Evolutionary conservation across 2,888 invertebrate genomes (phyloP).

Genomic region (Tethea ocularis): DNA sequence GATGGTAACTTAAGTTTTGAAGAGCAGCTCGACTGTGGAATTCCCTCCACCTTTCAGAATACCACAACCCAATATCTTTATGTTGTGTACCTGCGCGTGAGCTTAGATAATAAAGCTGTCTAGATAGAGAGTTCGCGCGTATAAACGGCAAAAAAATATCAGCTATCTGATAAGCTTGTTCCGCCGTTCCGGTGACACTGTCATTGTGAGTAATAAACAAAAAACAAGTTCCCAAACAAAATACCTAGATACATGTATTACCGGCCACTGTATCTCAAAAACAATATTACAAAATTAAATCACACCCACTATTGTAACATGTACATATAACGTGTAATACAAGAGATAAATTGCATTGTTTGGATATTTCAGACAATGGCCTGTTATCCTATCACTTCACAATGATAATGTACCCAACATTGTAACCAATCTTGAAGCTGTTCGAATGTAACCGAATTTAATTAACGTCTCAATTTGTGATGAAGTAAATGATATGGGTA

Average conservation of each 20-base stretch:
- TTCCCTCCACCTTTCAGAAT: background rate
- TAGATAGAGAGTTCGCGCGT: no score
- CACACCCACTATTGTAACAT: background rate
- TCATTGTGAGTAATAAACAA: no score
- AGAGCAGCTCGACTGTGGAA: background rate
- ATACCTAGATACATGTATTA: background rate
- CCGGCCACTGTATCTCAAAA: background rate
- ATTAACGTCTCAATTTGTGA: no score
- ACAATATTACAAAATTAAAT: background rate
- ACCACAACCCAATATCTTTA: background rate
- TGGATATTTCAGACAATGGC: background rate
- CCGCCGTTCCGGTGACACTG: no score
- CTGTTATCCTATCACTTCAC: background rate
- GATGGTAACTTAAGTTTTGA: no score
- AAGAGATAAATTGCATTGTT: constrained; percentile 1
- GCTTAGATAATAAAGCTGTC: no score
- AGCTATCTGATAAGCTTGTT: no score
- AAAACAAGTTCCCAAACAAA: background rate
- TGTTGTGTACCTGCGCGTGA: no score
- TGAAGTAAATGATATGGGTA: no score
- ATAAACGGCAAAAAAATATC: no score
- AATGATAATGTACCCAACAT: background rate
- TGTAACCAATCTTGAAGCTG: background rate
- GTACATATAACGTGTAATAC: background rate
- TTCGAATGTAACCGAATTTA: background rate